A percentile compares a stretch with the other conserved stretches of the same genome.
phyloP scores from a whole-genome alignment of 2,888 invertebrate genomes.

The Tetanocera ferruginea region DNA sequence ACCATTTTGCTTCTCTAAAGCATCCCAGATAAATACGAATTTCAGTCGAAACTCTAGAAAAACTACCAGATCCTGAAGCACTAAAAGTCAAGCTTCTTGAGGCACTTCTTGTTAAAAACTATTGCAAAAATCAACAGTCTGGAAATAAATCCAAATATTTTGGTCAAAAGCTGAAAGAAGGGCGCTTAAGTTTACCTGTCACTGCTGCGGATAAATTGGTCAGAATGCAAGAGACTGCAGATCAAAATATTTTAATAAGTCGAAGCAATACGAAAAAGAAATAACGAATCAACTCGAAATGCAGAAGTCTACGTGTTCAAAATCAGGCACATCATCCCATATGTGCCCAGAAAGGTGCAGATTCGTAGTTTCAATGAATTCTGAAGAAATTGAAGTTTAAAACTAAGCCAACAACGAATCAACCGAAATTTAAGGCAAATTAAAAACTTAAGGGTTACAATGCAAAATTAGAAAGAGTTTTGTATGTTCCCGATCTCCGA shows the following conservation, averaged over 20 bases:
- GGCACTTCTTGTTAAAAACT: no score
- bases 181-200: no score
- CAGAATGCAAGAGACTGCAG: slow-evolving; percentile 1
- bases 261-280: no score
- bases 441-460: no score
- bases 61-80: not conserved
- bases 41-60: slow-evolving; percentile 22
- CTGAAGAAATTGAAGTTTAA: not conserved
- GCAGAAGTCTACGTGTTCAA: not conserved
- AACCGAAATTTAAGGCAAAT: not conserved
- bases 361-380: no score
- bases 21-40: slow-evolving; percentile 26
- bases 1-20: slow-evolving; percentile 36
- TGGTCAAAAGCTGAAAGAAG: no score
- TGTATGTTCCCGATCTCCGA: slow-evolving; percentile 22
- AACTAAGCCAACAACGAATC: not conserved
- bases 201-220: not conserved
- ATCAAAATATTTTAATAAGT: not conserved
- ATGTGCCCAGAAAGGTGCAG: not conserved
- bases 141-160: no score
- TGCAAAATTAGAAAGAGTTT: slow-evolving; percentile 5
- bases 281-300: not conserved
- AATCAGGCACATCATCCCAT: not conserved
- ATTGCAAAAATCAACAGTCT: no score
- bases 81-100: slow-evolving; percentile 11